Evolutionary conservation across 2,113 vertebrate species (phyloP).

Genomic region (Tursiops truncatus): DNA sequence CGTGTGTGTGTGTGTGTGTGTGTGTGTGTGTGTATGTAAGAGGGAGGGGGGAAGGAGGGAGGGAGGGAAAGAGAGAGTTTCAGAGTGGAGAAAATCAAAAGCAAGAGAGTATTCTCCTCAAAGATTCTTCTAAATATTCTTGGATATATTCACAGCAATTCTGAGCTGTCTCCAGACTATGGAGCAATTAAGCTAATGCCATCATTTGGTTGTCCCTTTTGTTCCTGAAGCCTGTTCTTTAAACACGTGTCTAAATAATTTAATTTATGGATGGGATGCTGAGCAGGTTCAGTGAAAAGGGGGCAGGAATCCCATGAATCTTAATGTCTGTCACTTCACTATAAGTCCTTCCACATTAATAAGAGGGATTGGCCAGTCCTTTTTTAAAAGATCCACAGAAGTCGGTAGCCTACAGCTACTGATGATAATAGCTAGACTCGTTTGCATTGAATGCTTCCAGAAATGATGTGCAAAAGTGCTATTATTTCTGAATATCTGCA

Average conservation of each 20-base stretch:
- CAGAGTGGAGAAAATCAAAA: background rate
- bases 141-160: background rate
- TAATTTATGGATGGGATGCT: constrained; percentile 3
- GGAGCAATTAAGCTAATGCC: background rate
- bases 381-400: background rate
- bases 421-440: constrained; percentile 40
- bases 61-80: background rate
- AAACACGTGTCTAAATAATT: constrained; percentile 5
- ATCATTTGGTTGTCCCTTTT: background rate
- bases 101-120: background rate
- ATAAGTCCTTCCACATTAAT: background rate
- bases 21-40: too few species aligned
- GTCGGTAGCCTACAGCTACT: constrained; percentile 4
- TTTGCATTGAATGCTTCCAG: constrained; percentile 29
- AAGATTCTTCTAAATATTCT: background rate
- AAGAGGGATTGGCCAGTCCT: background rate
- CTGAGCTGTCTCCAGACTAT: background rate
- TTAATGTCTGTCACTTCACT: background rate
- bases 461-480: constrained; percentile 38
- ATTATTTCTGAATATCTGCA: constrained; percentile 42
- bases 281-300: background rate
- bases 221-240: background rate
- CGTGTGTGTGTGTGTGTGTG: background rate
- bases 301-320: background rate
- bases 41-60: too few species aligned